A percentile compares a stretch with the other conserved stretches of the same genome.
Conservation (phyloP, 2,888 invertebrate species). For the Cheilosia pagana region DNA sequence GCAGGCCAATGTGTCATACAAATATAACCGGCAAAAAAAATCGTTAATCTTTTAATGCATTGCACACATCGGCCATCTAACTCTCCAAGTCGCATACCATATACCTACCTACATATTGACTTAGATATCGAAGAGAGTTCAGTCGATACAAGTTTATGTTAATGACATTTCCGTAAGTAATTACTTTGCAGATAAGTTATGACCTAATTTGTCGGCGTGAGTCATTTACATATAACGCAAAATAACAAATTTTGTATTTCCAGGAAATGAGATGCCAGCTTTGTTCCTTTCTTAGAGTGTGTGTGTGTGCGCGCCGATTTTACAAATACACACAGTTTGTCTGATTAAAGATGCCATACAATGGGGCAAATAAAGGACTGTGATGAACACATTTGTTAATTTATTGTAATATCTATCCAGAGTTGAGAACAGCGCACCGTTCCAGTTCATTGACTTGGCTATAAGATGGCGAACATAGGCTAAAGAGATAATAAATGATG, state of each 20-base stretch:
- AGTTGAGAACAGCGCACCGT: background rate
- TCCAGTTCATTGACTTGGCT: conserved; percentile 29
- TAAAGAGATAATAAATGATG: background rate
- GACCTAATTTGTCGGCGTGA: conserved; percentile 60
- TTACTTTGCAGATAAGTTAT: conserved; percentile 54
- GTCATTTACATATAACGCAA: conserved; percentile 28
- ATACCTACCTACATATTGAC: too few species aligned
- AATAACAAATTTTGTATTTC: conserved; percentile 31
- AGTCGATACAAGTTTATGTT: conserved; percentile 27
- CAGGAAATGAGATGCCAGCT: conserved; percentile 68
- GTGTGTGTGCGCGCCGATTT: conserved; percentile 14
- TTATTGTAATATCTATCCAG: background rate
- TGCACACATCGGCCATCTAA: background rate
- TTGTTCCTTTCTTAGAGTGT: background rate
- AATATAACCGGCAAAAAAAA: conserved; percentile 28
- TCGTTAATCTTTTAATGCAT: background rate
- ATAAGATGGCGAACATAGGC: background rate
- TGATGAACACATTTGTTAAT: background rate
- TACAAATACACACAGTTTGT: conserved; percentile 16
- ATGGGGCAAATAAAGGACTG: background rate
- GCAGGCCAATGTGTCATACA: conserved; percentile 22
- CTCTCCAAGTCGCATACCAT: background rate
- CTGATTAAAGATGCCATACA: background rate
- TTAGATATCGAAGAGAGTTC: conserved; percentile 54
- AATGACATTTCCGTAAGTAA: conserved; percentile 63